A percentile compares a stretch with the other conserved stretches of the same genome.
phyloP scores from a whole-genome alignment of 2,888 invertebrate species.

The Parelbella ahira region DNA sequence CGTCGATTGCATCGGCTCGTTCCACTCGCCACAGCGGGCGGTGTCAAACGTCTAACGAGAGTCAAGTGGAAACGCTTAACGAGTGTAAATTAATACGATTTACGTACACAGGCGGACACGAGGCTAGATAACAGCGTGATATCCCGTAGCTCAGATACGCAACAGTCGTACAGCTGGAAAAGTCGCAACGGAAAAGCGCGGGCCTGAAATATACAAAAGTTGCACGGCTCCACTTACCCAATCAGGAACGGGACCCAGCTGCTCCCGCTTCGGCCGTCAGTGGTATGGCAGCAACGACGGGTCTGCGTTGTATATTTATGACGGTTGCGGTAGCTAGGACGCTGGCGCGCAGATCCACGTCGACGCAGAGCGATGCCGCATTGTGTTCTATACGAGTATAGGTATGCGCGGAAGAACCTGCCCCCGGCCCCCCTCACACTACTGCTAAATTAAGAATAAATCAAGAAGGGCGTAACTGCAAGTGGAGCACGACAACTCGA shows the following conservation, averaged over 20 bases:
- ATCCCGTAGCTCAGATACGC: constrained; percentile 40
- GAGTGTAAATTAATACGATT: constrained; percentile 13
- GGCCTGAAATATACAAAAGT: constrained; percentile 22
- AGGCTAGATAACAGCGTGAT: constrained; percentile 43
- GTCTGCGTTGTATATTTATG: constrained; percentile 54
- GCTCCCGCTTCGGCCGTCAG: constrained; percentile 35
- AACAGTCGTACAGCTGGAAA: constrained; percentile 37
- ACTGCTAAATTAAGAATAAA: constrained; percentile 31
- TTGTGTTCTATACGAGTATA: constrained; percentile 60
- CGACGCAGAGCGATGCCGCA: constrained; percentile 69
- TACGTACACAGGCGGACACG: constrained; percentile 30
- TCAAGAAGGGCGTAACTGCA: constrained; percentile 37
- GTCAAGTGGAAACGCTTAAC: constrained; percentile 15
- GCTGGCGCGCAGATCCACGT: constrained; percentile 60
- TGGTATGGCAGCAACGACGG: constrained; percentile 41
- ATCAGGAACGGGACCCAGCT: constrained; percentile 30
- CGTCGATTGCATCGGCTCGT: constrained; percentile 10
- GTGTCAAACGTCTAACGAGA: constrained; percentile 7
- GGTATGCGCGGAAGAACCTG: constrained; percentile 46
- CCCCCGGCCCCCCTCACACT: constrained; percentile 35
- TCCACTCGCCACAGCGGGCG: constrained; percentile 15
- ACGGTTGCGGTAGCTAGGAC: constrained; percentile 47
- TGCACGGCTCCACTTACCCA: constrained; percentile 66
- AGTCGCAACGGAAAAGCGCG: constrained; percentile 35
- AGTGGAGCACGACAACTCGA: constrained; percentile 27